Evolutionary conservation across 2,797 vertebrate species (phyloP), one percentile per base, ranked within the genome.

Genomic region (Moxostoma hubbsi): DNA sequence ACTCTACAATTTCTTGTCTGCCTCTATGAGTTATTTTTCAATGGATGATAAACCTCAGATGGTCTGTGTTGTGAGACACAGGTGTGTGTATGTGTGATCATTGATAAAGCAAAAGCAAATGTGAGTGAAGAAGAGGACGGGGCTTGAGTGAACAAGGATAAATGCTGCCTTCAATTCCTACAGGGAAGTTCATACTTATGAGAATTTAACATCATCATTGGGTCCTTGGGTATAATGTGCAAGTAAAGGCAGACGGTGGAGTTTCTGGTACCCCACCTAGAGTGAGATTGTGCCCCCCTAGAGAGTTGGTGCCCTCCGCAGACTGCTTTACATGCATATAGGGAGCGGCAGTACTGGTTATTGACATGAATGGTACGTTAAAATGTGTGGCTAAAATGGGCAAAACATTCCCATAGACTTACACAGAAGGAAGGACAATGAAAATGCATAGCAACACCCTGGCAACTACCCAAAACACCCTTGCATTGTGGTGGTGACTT

Each of bases 81-180:
- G 76, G 84, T 85, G 81, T 59, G 81, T 75, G 73, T 50, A 24
- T 53, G 51, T 66, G 57, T 24, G 55, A 70, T 69, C 55, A 7
- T 67, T 77, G 77, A 67, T 54, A 79, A 72, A 73, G 36, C 13
- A 10, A 51, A 58, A 63, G 64, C 80, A 74, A 67, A 54, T 81
- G 71, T 81, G 79, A 24, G 24, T 24, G 24, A 24, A 24, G 1
- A 24, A 24, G 24, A 24, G 24, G 24, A 24, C 24, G 2, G 24
- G 24, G 24, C 24, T 24, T 24, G 49, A 72, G 61, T 49, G 67
- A 79, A 85, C 36, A 43, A 73, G 73, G 11, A 65, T 72, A 70
- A 67, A 24, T 24, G 24, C 24, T 24, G 24, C 24, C 24, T 24
- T 24, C 24, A 24, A 3, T 18, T 24, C 24, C 24, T 24, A 24